Evolutionary conservation across 2,888 invertebrate genomes (phyloP).

Genomic region (Dryocosmus kuriphilus): DNA sequence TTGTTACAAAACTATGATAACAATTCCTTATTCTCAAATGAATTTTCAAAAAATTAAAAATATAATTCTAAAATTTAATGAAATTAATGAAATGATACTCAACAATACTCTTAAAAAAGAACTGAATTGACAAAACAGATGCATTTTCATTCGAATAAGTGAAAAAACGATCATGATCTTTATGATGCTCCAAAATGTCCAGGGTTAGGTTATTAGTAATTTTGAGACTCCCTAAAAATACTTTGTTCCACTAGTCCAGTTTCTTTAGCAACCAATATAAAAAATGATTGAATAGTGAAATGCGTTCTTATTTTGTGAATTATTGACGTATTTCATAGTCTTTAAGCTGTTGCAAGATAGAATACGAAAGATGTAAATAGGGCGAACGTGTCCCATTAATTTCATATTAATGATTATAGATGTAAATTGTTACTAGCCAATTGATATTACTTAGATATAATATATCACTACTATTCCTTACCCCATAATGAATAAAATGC

Average conservation of each 20-base stretch:
- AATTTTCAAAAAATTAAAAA: neutral
- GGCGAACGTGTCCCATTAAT: neutral
- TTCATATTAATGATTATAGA: neutral
- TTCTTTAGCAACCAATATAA: neutral
- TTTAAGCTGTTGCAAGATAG: neutral
- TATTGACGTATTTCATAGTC: neutral
- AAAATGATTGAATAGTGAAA: neutral
- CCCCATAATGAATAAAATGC: slow-evolving; percentile 23
- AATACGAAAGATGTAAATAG: neutral
- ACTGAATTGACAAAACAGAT: neutral
- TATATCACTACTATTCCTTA: neutral
- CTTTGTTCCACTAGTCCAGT: neutral
- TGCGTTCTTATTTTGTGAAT: neutral
- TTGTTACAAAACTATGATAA: neutral
- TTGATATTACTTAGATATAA: neutral
- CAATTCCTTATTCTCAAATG: neutral
- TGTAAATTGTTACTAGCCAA: neutral
- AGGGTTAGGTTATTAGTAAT: neutral
- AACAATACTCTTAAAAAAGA: neutral
- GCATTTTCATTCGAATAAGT: neutral
- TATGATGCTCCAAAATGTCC: neutral
- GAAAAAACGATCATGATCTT: neutral
- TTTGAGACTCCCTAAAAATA: neutral
- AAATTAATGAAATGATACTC: neutral
- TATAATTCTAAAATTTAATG: neutral